Percentiles rank a stretch among this genome's conserved stretches.
Evolutionary conservation across 2,888 invertebrate species (phyloP).

Genomic region (Girardia tigrina): DNA sequence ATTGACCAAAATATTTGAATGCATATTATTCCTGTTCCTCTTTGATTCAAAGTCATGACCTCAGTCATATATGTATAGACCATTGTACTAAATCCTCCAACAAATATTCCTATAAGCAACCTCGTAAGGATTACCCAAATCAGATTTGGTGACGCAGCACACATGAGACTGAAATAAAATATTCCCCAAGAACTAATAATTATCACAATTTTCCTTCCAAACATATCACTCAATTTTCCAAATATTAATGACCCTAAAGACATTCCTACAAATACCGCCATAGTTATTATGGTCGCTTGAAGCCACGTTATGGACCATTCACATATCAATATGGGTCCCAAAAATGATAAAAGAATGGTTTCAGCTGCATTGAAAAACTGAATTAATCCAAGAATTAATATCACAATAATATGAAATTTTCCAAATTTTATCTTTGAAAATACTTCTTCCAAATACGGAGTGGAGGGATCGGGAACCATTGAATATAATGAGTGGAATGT

Average conservation of each 20-base stretch:
- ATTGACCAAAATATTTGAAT: slow-evolving; percentile 9
- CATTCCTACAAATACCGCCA: slow-evolving; percentile 18
- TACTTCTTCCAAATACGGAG: background rate
- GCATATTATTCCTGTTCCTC: background rate
- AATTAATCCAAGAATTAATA: background rate
- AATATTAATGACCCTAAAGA: background rate
- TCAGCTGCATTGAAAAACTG: slow-evolving; percentile 1
- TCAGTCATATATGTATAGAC: slow-evolving; percentile 11
- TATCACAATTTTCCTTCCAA: background rate
- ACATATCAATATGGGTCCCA: background rate
- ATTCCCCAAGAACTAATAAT: background rate
- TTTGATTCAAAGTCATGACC: background rate
- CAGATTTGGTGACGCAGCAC: background rate
- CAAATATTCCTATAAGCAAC: background rate
- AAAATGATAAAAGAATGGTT: background rate
- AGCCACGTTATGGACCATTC: background rate
- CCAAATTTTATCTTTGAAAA: background rate
- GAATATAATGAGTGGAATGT: too few relatives aligned
- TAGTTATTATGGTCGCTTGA: background rate
- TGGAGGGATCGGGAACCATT: background rate
- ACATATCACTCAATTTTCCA: background rate
- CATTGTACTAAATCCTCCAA: slow-evolving; percentile 12
- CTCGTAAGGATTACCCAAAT: background rate
- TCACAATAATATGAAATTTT: slow-evolving; percentile 6
- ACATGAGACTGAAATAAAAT: slow-evolving; percentile 7